Base-by-base conservation (phyloP, 2,113 vertebrate species). In the Hemichromis elongatus region DNA sequence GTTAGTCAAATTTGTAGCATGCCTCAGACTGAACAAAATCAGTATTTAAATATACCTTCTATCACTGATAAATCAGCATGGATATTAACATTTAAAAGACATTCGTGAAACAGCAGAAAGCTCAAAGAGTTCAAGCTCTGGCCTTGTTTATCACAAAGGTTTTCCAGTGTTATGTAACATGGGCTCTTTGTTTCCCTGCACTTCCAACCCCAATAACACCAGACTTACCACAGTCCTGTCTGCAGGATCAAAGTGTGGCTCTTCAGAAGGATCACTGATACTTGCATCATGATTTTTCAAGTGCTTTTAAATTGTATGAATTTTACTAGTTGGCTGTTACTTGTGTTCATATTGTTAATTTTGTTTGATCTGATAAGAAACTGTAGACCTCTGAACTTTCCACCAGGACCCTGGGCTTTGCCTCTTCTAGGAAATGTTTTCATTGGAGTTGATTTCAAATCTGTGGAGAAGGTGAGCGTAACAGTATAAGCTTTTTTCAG, bases 381-480 rank as follows among this genome's bases (percentile, higher is more conserved):
- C 37, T 91, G 94, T 89, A 94, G 21, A 2, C 96, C 95, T 0
- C 89, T 81, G 81, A 85, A 93, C 55, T 97, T 93, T 45, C 97
- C 97, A 0, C 97, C 97, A 0, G 94, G 96, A 9, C 97, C 97
- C 0, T 56, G 66, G 77, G 0, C 86, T 14, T 1, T 97, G 19
- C 97, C 97, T 6, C 82, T 97, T 14, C 0, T 84, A 24, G 83
- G 83, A 30, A 96, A 96, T 56, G 0, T 97, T 1, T 84, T 96
- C 9, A 77, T 85, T 3, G 81, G 86, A 35, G 21, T 86, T 2
- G 86, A 94, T 63, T 91, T 12, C 6, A 66, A 93, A 54, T 77
- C 91, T 0, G 1, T 96, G 35, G 6, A 90, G 9, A 95, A 75
- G 96, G 97, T 97, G 21, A 86, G 55, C 16, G 40, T 9, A 66